Evolutionary conservation across 2,888 invertebrate species (phyloP), one percentile per base, ranked within the genome.

Genomic region (Cheilosia vernalis): DNA sequence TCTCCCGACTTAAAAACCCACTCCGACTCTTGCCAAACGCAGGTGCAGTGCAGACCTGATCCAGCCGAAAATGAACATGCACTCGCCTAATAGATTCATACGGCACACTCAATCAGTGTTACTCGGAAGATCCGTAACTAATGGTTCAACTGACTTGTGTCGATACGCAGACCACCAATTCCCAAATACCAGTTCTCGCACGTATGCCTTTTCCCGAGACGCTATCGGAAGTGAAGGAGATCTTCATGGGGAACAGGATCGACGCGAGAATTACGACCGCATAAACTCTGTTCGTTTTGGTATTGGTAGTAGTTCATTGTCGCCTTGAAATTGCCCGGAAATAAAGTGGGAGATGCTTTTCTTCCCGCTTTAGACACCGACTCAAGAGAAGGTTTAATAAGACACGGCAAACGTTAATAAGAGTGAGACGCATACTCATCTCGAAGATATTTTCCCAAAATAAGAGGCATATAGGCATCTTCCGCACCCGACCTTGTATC

Each of bases 401-500:
- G 5, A 27, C 44, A 44, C 7, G 17, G n/a, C 9, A 44, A 17
- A 17, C 19, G n/a, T 17, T 3, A 19, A 7, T 10, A 37, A 3
- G 10, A 37, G 37, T 10, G 10, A 9, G 33, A 33, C 10, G 2
- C 37, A 27, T 1, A 27, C 27, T 27, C 1, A 27, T 27, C 27
- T 24, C 3, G 2, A 24, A 24, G 24, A 3, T 24, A 24, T 24
- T 3, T 42, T 19, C 49, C 49, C 24, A 37, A 44, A 9, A 33
- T 19, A 21, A 21, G 4, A 21, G 42, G 15, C 27, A 9, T 30
- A 47, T 0, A 42, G 21, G 7, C 42, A 56, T 15, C 24, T 60
- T 30, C 30, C 33, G 33, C 17, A 66, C 7, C 5, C 63, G 78
- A 70, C 78, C 78, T 78, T 78, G 78, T 44, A 33, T 40, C 49